Evolutionary conservation across 2,113 vertebrate genomes (phyloP), one percentile per base, ranked within the genome.

Genomic region (Chitala chitala): DNA sequence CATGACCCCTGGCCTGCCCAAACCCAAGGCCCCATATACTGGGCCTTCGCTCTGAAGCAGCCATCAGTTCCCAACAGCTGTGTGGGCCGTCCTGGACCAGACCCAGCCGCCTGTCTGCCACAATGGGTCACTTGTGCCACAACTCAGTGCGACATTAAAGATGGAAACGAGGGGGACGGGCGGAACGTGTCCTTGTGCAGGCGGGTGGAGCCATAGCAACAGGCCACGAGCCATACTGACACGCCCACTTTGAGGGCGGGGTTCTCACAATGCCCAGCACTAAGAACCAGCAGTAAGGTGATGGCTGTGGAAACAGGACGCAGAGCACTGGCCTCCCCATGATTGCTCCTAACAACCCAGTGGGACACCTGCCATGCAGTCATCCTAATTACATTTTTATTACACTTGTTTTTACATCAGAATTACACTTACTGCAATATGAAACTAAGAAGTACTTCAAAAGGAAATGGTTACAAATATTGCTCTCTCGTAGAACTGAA

Each of bases 1-100:
- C 70, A 72, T n/a, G n/a, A 20, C 38, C 54, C 54, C 38, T 29
- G 15, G 22, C 50, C 54, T 24, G 22, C 15, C 38, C 40, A 44
- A 51, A 26, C 2, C 51, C 20, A 3, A 9, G 17, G 69, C n/a
- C 10, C 50, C n/a, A 9, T 38, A 40, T 4, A 8, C 26, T 5
- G 55, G 24, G 26, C 48, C 55, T 46, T 55, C 38, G 40, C 40
- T 72, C 71, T 72, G 55, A 61, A 61, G 26, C 55, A 77, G 83
- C 80, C 85, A 86, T 82, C 88, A 90, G 87, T 84, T 84, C 85
- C 83, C 82, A 90, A 90, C 89, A 90, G 89, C 89, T 90, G 89
- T 88, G 86, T 80, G 83, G 83, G 71, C 72, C 33, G 75, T 78
- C 84, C 86, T 90, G 88, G 86, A 89, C 75, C 53, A 50, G 77